Conservation (phyloP, 2,888 invertebrate species). For the Lasioglossum morio region DNA sequence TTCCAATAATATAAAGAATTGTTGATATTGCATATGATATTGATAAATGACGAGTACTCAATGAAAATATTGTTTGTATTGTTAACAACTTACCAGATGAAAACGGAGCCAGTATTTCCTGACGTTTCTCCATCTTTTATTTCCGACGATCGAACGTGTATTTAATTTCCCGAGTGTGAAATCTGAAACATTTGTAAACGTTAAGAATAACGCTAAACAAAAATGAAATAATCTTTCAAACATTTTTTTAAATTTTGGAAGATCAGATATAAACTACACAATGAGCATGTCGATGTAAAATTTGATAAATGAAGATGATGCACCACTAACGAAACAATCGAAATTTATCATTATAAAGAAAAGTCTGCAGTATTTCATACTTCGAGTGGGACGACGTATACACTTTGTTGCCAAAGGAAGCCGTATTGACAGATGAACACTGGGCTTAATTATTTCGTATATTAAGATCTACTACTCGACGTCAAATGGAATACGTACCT, state of each 20-base stretch:
- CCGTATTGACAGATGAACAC: constrained; percentile 77
- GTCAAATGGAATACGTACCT: constrained; percentile 61
- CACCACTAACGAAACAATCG: neutral
- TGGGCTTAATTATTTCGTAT: constrained; percentile 44
- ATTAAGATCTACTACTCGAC: constrained; percentile 15
- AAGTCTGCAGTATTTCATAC: constrained; percentile 59
- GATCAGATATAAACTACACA: neutral
- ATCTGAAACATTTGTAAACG: constrained; percentile 58
- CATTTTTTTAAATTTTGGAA: neutral
- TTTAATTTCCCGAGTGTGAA: constrained; percentile 41
- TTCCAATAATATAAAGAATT: constrained; percentile 13
- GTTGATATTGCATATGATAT: constrained; percentile 30
- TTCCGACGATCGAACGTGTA: constrained; percentile 33
- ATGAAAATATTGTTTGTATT: constrained; percentile 36
- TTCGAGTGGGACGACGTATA: constrained; percentile 58
- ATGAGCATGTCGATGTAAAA: neutral
- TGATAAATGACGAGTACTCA: constrained; percentile 42
- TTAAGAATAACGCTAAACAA: constrained; percentile 23
- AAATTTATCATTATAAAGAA: constrained; percentile 1
- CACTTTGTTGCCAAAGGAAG: constrained; percentile 79
- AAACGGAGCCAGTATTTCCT: constrained; percentile 80
- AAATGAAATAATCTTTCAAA: neutral
- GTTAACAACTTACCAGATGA: constrained; percentile 79
- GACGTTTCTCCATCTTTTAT: constrained; percentile 79
- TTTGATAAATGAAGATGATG: neutral